Base-by-base conservation (phyloP, 1,140 invertebrate genomes). In the Bombus vancouverensis region DNA sequence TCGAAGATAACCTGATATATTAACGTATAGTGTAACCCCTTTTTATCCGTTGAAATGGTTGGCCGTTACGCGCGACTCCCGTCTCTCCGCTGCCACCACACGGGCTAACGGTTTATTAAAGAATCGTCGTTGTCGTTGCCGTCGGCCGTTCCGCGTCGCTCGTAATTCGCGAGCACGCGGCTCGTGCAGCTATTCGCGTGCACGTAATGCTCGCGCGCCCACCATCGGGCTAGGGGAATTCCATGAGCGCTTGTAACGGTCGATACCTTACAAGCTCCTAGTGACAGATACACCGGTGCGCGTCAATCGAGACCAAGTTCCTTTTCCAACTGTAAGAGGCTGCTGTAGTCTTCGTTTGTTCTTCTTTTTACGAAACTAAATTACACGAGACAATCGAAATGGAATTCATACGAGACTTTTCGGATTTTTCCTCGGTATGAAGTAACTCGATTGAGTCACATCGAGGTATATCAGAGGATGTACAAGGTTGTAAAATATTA, bases 1-100 rank as follows among this genome's bases (percentile, higher is more conserved):
- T 90, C 83, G 87, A 77, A 90, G 89, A 90, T 90, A 90, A 90
- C 81, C 87, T 81, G 87, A 90, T 90, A 86, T 90, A 90, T 90
- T 88, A 88, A 88, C 80, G 89, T 81, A 90, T 57, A 86, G 86
- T 83, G 72, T 83, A 86, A 83, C 65, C 87, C 76, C 83, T 85
- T 86, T 88, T 90, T 90, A 90, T 88, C 76, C 70, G 68, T 62
- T 79, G 81, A 68, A 89, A 89, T 66, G 53, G 74, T 76, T 53
- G 75, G 81, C 74, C 82, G 85, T 90, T 90, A 85, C 81, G 57
- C 74, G 77, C 37, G 12, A n/a, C 12, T 18, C 12, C 39, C 39
- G 25, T n/a, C 13, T 42, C 37, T 44, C 70, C 12, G 59, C 70
- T 79, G 74, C 75, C 83, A 34, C 78, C 72, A n/a, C 37, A 32